These are phyloP conservation scores for Ophthalmolycus amberensis DNA, from an alignment of 2,113 vertebrate species.

Conservation along the genomic window DNA sequence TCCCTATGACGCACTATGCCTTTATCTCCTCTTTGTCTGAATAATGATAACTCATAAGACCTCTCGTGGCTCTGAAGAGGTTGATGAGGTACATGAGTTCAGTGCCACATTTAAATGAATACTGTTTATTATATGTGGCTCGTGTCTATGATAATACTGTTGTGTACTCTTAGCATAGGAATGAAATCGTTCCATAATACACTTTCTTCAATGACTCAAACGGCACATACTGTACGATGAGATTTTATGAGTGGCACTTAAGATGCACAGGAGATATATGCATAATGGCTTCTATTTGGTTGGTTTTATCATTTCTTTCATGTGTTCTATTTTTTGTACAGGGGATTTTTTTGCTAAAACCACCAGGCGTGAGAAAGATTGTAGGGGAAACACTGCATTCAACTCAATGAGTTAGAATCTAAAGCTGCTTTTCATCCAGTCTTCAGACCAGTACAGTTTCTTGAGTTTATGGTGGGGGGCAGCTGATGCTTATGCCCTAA, in stretches of 20 bases:
- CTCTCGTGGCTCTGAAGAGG: conserved; percentile 16
- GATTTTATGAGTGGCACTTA: conserved; percentile 29
- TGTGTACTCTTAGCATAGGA: conserved; percentile 13
- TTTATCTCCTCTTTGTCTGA: conserved; percentile 22
- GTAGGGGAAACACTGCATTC: conserved; percentile 49
- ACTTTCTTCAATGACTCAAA: conserved; percentile 31
- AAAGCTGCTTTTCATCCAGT: conserved; percentile 24
- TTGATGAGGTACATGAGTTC: conserved; percentile 39
- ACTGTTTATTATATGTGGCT: conserved; percentile 27
- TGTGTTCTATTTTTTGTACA: conserved; percentile 30
- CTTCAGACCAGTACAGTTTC: conserved; percentile 1
- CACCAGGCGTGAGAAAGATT: conserved; percentile 37
- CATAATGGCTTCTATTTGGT: conserved; percentile 30
- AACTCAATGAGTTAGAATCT: conserved; percentile 32
- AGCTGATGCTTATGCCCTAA: conserved; percentile 28
- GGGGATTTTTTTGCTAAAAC: conserved; percentile 52
- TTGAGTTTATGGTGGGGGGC: neutral
- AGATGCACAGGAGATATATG: conserved; percentile 36
- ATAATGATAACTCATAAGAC: conserved; percentile 36
- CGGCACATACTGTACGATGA: conserved; percentile 22
- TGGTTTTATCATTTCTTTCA: conserved; percentile 34
- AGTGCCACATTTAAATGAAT: conserved; percentile 1
- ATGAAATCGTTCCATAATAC: conserved; percentile 9
- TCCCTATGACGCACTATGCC: conserved; percentile 16
- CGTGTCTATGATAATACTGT: neutral